These are phyloP conservation scores for Odontocolon sp. DNA, from an alignment of 2,888 invertebrate species.

Conservation along the genomic window DNA sequence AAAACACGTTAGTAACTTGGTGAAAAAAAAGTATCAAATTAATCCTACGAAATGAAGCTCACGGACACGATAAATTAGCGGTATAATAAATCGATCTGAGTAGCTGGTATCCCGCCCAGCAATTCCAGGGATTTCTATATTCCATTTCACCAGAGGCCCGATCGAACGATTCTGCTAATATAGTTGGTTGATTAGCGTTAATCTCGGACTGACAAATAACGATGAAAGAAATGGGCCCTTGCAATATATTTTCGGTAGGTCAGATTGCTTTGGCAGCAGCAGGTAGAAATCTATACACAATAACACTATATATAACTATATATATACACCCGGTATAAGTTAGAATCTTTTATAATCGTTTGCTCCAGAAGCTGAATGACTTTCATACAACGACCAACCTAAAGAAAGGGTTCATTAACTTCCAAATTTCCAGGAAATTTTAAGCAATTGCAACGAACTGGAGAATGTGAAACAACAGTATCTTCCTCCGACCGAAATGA, in stretches of 20 bases:
- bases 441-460: too few species aligned
- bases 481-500: slow-evolving; percentile 64
- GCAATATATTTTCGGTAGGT: slow-evolving; percentile 34
- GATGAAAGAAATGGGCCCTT: slow-evolving; percentile 23
- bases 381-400: neutral
- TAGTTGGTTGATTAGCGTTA: slow-evolving; percentile 48
- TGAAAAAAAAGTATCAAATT: neutral
- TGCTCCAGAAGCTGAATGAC: neutral
- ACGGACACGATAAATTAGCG: slow-evolving; percentile 43
- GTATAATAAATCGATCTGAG: slow-evolving; percentile 51
- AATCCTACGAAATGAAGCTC: slow-evolving; percentile 6
- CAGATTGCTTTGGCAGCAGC: neutral
- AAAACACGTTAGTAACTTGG: neutral
- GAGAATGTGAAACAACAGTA: neutral
- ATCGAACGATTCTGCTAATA: slow-evolving; percentile 25
- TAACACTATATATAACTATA: too few species aligned
- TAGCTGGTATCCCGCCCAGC: slow-evolving; percentile 43
- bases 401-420: neutral
- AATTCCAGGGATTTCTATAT: slow-evolving; percentile 52
- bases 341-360: slow-evolving; percentile 16
- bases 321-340: slow-evolving; percentile 35
- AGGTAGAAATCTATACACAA: slow-evolving; percentile 19
- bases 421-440: neutral
- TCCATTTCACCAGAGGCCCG: slow-evolving; percentile 18
- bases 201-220: slow-evolving; percentile 56